Base-by-base conservation (phyloP, 2,888 invertebrate species). In the Xestia ashworthii region DNA sequence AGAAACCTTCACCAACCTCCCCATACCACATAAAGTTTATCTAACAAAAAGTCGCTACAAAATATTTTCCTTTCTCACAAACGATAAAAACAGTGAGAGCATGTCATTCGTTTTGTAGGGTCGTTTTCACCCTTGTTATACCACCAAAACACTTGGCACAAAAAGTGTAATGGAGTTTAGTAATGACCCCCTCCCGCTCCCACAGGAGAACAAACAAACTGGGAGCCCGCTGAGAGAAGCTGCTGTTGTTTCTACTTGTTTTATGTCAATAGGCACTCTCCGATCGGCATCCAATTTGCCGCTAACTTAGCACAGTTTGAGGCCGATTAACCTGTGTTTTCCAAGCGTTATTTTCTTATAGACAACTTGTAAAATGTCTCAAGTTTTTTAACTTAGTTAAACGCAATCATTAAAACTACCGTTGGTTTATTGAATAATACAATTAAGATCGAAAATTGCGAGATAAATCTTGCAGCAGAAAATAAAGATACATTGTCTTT, bases 61-160 rank as follows among this genome's bases (percentile, higher is more conserved):
- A 88, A 87, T 91, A 90, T 91, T 92, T 90, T 90, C 87, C 87
- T 93, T 92, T 92, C 92, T 93, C 92, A 92, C 90, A 90, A 90
- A 87, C 89, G 89, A 93, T 94, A 95, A 95, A 95, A 94, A 92
- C 92, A 88, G 91, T 91, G 93, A 94, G 93, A 94, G 94, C 93
- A 90, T 93, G 93, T 95, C 94, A 94, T 95, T 94, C 94, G 94
- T 96, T 95, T 94, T 92, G 95, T 94, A 93, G 96, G 96, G 96
- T 95, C 94, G 96, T 96, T 96, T 93, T 94, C 96, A 96, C 96
- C 96, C 96, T 96, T 96, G 96, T 96, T 95, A 91, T 94, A 96
- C 95, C 95, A 93, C 93, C 95, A 95, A 95, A 96, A 96, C 96
- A 96, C 96, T 96, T 95, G 95, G 96, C 95, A 94, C 96, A 96